phyloP scores from a whole-genome alignment of 2,888 invertebrate genomes.

The Pecten maximus region DNA sequence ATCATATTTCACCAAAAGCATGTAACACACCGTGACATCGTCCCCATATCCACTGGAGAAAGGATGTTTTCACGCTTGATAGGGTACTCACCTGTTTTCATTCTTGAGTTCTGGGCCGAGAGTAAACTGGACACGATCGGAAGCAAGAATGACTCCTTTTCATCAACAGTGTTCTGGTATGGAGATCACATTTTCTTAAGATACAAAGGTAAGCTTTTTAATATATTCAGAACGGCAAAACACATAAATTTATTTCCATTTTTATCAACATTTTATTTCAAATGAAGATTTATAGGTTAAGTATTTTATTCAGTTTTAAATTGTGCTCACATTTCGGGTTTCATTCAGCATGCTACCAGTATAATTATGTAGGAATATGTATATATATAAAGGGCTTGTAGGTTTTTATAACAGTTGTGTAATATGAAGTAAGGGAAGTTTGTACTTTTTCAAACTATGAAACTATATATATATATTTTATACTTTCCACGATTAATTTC shows the following conservation, averaged over 20 bases:
- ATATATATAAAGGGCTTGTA: too few relatives aligned
- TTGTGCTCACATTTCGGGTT: too few relatives aligned
- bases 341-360: too few relatives aligned
- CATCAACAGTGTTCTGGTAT: not conserved
- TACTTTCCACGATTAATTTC: too few relatives aligned
- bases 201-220: not conserved
- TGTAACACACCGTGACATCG: not conserved
- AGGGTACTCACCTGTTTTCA: not conserved
- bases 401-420: too few relatives aligned
- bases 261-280: not conserved
- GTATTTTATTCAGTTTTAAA: not conserved
- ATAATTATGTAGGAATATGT: too few relatives aligned
- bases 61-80: not conserved
- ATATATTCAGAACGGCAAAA: not conserved
- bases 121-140: not conserved
- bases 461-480: too few relatives aligned
- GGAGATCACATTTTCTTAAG: not conserved
- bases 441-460: too few relatives aligned
- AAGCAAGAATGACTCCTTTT: not conserved
- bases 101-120: not conserved
- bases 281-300: not conserved
- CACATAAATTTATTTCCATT: not conserved
- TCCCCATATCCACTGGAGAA: not conserved
- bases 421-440: too few relatives aligned
- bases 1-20: not conserved